A percentile compares a stretch with the other conserved stretches of the same genome.
These are phyloP conservation scores for Arizona elegans DNA, from an alignment of 2,113 vertebrate genomes.

Conservation along the genomic window DNA sequence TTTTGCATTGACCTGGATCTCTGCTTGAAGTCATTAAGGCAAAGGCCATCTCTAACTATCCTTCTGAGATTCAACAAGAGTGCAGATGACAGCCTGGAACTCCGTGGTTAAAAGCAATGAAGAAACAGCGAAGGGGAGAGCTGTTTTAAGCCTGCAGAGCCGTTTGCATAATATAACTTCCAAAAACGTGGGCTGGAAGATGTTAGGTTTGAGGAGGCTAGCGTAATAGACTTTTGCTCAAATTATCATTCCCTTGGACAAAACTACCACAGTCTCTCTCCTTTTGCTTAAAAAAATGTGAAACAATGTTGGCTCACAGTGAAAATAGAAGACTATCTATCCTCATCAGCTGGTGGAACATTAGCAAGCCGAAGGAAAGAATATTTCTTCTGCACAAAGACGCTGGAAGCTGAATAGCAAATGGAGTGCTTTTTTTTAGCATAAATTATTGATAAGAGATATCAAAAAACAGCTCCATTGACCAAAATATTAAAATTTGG, in stretches of 20 bases:
- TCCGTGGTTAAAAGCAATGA: background rate
- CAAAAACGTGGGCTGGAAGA: background rate
- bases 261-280: rapidly evolving
- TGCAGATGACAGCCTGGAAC: background rate
- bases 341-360: conserved; percentile 36
- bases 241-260: background rate
- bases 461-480: conserved; percentile 38
- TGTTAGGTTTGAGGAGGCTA: background rate
- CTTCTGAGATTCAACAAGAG: background rate
- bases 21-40: conserved; percentile 9
- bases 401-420: conserved; percentile 37
- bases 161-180: background rate
- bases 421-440: conserved; percentile 46
- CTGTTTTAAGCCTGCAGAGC: background rate
- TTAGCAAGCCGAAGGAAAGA: conserved; percentile 35
- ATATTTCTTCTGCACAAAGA: conserved; percentile 30
- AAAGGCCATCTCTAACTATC: background rate
- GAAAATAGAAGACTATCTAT: background rate
- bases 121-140: background rate
- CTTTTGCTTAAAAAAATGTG: background rate
- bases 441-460: conserved; percentile 50
- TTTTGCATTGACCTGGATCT: background rate
- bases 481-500: conserved; percentile 46
- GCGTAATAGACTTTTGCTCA: background rate
- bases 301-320: background rate